Evolutionary conservation across 1,140 invertebrate species (phyloP), one percentile per base, ranked within the genome.

Genomic region (Drosophila erecta): DNA sequence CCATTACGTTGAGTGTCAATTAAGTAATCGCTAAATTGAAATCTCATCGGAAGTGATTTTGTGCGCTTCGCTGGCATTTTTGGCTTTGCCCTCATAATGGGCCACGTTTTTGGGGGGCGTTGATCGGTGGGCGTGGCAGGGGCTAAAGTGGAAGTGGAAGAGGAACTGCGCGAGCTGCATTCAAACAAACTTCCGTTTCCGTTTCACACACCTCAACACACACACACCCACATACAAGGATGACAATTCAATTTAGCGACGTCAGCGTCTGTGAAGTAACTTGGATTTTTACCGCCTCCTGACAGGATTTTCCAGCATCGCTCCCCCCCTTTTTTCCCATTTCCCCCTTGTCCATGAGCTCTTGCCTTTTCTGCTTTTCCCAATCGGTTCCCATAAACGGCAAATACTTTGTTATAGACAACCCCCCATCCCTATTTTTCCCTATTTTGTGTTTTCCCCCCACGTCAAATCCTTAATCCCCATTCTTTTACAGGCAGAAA

Each of bases 41-140:
- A 86, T 86, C 83, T 86, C 83, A 87, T 86, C 83, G 83, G 83
- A 86, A 86, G 83, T 86, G 83, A 86, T 86, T 87, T 86, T 86
- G 81, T 86, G 78, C 78, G 81, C 81, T 69, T 77, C 67, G 76
- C 58, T 74, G 79, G 57, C 71, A 73, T 53, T 58, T 76, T 53
- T 59, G 47, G 61, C 53, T 67, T 60, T 74, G 50, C 46, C 55
- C 72, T 75, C 72, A 75, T 75, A 75, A 75, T 75, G 70, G 72
- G 59, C 57, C 50, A 73, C 57, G 67, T 47, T 72, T 6, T 24
- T 10, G 30, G 38, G 30, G 54, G 17, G 43, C 8, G 30, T 10
- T 20, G 33, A 33, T 12, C 11, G 27, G 40, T 2, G 50, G 22
- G 20, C 0, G 51, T 10, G 27, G 24, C 24, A 4, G 35, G 17